Percentiles rank a stretch among this genome's conserved stretches.
Evolutionary conservation across 2,888 invertebrate species (phyloP).

Genomic region (Cataglyphis livida): DNA sequence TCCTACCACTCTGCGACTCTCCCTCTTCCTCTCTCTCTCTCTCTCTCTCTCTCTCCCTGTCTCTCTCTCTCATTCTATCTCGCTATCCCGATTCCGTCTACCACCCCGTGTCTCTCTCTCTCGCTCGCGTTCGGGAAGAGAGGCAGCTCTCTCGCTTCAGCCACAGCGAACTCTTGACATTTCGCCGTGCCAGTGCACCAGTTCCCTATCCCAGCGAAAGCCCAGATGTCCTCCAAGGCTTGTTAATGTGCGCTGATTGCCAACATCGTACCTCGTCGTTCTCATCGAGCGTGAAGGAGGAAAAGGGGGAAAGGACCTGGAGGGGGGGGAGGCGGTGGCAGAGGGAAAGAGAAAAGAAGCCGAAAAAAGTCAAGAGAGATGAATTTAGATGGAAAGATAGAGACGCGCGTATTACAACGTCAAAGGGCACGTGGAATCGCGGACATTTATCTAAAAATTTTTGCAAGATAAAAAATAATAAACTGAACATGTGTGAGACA

Average conservation of each 20-base stretch:
- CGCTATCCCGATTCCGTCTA: constrained; percentile 48
- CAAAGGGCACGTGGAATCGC: neutral
- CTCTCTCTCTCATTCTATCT: constrained; percentile 54
- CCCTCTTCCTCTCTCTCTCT: constrained; percentile 32
- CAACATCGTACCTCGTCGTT: constrained; percentile 53
- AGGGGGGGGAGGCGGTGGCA: neutral
- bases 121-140: constrained; percentile 33
- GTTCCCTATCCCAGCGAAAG: constrained; percentile 74
- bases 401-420: constrained; percentile 13
- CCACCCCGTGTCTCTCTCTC: constrained; percentile 37
- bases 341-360: neutral
- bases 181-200: constrained; percentile 77
- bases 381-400: constrained; percentile 10
- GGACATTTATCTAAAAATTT: constrained; percentile 1
- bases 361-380: constrained; percentile 34
- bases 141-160: constrained; percentile 55
- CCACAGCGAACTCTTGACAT: constrained; percentile 79
- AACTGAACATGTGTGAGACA: neutral
- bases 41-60: neutral
- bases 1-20: constrained; percentile 31
- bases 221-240: constrained; percentile 78
- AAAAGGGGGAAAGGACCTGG: neutral
- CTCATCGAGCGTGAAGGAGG: neutral
- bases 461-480: neutral
- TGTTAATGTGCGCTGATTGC: constrained; percentile 79